Conservation (phyloP, 1,140 invertebrate genomes). For the Chironomus striatipennis region DNA sequence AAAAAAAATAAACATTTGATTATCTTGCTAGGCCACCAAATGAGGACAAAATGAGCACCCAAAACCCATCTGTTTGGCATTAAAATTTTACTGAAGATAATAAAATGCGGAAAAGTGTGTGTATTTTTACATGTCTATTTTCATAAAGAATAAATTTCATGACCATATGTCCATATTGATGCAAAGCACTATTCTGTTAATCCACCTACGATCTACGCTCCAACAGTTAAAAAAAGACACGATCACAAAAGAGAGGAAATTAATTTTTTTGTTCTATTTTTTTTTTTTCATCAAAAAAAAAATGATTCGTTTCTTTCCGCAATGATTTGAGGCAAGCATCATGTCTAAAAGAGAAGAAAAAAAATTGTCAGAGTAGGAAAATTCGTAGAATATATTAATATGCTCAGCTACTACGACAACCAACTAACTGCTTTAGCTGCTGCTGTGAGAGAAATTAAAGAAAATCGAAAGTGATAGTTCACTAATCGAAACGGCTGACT, state of each 20-base stretch:
- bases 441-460: neutral
- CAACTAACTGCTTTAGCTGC: too few relatives aligned
- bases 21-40: too few relatives aligned
- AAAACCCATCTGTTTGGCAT: too few relatives aligned
- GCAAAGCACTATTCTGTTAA: neutral
- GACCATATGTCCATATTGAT: neutral
- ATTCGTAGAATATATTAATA: neutral
- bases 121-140: neutral
- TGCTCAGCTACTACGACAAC: too few relatives aligned
- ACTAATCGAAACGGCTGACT: neutral
- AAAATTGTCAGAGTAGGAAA: neutral
- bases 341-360: too few relatives aligned
- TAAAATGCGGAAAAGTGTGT: too few relatives aligned
- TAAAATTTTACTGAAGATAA: too few relatives aligned
- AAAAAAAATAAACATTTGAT: too few relatives aligned
- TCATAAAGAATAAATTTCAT: neutral
- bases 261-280: neutral
- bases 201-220: neutral
- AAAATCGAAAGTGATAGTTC: conserved; percentile 11
- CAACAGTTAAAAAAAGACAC: neutral
- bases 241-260: neutral
- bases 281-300: neutral
- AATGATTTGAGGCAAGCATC: too few relatives aligned
- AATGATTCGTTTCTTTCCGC: too few relatives aligned
- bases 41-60: too few relatives aligned